Percentiles rank a stretch among this genome's conserved stretches.
Evolutionary conservation across 2,113 vertebrate species (phyloP).

Genomic region (Nyctereutes procyonoides): DNA sequence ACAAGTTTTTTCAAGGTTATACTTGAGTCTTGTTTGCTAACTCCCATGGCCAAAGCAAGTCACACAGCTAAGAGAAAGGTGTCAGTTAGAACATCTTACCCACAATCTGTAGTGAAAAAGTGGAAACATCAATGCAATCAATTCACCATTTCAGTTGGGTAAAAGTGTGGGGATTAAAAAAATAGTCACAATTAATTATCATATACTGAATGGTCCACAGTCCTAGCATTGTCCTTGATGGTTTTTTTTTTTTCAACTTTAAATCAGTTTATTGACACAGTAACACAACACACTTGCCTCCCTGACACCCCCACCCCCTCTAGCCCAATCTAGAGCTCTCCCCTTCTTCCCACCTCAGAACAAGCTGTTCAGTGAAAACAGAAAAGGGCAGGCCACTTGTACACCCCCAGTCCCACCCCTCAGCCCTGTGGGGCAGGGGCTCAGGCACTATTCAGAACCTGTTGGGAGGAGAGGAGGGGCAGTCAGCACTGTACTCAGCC

Average conservation of each 20-base stretch:
- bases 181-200: background rate
- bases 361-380: slow-evolving; percentile 63
- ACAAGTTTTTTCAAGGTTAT: background rate
- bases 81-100: background rate
- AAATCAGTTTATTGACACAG: slow-evolving; percentile 84
- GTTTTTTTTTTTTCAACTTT: slow-evolving; percentile 56
- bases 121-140: background rate
- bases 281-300: slow-evolving; percentile 79
- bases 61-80: background rate
- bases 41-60: background rate
- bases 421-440: background rate
- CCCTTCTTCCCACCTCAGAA: slow-evolving; percentile 20
- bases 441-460: slow-evolving; percentile 45
- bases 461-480: background rate
- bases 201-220: background rate
- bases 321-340: slow-evolving; percentile 55
- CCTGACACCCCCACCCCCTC: slow-evolving; percentile 59
- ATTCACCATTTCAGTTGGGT: background rate
- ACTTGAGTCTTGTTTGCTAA: background rate
- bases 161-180: background rate
- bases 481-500: slow-evolving; percentile 17
- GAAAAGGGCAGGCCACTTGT: slow-evolving; percentile 38
- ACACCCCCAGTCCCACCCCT: background rate
- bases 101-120: background rate
- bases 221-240: background rate